Base-by-base conservation (phyloP, 92 coral and sea anemone species). In the Bergia sp. region DNA sequence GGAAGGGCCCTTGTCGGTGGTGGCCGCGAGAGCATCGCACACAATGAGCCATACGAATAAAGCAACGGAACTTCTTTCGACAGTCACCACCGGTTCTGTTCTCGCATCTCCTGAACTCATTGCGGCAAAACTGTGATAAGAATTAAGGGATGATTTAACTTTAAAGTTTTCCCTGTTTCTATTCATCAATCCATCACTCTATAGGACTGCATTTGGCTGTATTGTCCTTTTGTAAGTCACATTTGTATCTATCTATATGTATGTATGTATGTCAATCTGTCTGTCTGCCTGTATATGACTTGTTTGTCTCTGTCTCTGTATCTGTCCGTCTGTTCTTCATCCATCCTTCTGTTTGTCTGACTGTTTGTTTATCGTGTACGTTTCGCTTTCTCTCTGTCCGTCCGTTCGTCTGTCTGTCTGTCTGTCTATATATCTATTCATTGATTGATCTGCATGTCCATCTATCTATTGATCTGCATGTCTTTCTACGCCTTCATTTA, bases 1-100 rank as follows among this genome's bases (percentile, higher is more conserved):
- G 29, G 29, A 29, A 29, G 29, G 29, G 29, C 29, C 29, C 29
- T 29, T 29, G 29, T 29, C 29, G 29, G 29, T 29, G 29, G 29
- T 43, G 73, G 12, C 71, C 67, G 13, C 16, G 69, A 18, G 38
- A 82, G 12, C 86, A 82, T 38, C 86, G 86, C 0, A 38, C 86
- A 41, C 86, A 82, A 49, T 78, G 82, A 4, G 82, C 65, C 82
- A 78, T 43, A 50, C 82, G 82, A 78, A 78, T n/a, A 44, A 78
- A 43, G 12, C 82, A 78, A 21, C n/a, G 41, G 41, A 78, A 78
- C 57, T 78, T 78, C 41, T 78, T 78, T 45, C 82, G 53, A 37
- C 82, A 78, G 38, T 78, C 82, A 36, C 44, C 82, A 15, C 57
- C 58, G 13, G 65, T 44, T n/a, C 57, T 43, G 58, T 78, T 78